These are phyloP conservation scores for Cnemophilus loriae DNA, from an alignment of 2,113 vertebrate genomes.

Conservation along the genomic window DNA sequence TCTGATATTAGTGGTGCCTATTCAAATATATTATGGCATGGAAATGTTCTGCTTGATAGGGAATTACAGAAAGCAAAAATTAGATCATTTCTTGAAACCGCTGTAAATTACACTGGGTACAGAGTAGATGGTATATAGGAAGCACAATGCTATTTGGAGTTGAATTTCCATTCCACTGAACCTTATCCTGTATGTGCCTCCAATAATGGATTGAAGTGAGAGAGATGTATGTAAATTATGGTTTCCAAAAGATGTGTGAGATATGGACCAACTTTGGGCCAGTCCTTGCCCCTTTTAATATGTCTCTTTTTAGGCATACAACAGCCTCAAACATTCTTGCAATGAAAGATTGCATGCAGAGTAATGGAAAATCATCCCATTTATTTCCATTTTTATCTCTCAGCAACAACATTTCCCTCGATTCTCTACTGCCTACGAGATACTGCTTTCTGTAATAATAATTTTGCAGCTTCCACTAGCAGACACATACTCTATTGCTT, in stretches of 20 bases:
- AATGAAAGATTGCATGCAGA: neutral
- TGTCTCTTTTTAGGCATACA: neutral
- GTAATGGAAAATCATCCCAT: neutral
- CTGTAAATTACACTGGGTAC: neutral
- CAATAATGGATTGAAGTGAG: neutral
- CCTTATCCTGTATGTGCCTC: neutral
- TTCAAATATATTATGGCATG: neutral
- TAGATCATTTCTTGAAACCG: neutral
- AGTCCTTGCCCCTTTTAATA: neutral
- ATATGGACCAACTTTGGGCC: neutral
- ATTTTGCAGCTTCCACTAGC: neutral
- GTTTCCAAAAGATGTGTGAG: neutral
- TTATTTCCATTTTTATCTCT: conserved; percentile 18
- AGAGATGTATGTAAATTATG: neutral
- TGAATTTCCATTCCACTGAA: neutral
- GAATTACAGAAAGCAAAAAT: neutral
- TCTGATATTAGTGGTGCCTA: neutral
- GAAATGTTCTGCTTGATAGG: neutral
- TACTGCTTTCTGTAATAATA: neutral
- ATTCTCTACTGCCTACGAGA: neutral
- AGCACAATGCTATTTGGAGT: neutral
- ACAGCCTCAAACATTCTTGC: neutral
- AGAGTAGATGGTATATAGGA: neutral
- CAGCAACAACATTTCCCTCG: neutral
- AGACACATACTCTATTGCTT: neutral